phyloP scores from a whole-genome alignment of 2,797 vertebrate genomes.

The Aviceda leuphotes region DNA sequence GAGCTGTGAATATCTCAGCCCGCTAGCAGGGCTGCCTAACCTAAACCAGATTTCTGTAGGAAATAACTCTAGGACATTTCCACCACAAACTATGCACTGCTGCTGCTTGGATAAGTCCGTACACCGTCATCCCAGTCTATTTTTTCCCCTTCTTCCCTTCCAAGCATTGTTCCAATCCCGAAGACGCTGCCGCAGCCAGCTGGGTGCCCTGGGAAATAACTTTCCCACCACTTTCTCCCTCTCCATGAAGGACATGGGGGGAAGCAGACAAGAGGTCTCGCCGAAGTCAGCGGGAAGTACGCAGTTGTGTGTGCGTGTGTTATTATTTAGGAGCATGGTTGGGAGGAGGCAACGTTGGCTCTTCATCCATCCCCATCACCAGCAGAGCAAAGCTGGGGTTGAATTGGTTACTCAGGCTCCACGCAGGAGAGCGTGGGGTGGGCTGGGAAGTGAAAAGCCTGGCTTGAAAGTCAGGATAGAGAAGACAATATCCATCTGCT shows the following conservation, averaged over 20 bases:
- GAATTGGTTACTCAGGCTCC: not conserved
- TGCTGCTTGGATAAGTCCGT: not conserved
- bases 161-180: conserved; percentile 16
- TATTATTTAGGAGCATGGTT: not conserved
- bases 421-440: not conserved
- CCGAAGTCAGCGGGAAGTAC: not conserved
- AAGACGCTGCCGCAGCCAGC: not conserved
- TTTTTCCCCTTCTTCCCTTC: conserved; percentile 10
- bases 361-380: not conserved
- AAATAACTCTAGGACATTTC: not conserved
- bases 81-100: not conserved
- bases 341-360: not conserved
- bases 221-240: conserved; percentile 52
- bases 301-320: not conserved
- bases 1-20: not conserved
- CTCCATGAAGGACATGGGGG: not conserved
- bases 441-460: not conserved
- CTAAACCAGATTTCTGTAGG: conserved; percentile 24
- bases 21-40: not conserved
- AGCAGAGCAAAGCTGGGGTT: not conserved
- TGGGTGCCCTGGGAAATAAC: conserved; percentile 45
- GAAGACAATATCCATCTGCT: not conserved
- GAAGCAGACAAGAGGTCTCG: conserved; percentile 22
- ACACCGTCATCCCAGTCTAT: not conserved
- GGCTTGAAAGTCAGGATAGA: not conserved